Base-by-base conservation (phyloP, 2,113 vertebrate species). In the Calyptomena viridis region DNA sequence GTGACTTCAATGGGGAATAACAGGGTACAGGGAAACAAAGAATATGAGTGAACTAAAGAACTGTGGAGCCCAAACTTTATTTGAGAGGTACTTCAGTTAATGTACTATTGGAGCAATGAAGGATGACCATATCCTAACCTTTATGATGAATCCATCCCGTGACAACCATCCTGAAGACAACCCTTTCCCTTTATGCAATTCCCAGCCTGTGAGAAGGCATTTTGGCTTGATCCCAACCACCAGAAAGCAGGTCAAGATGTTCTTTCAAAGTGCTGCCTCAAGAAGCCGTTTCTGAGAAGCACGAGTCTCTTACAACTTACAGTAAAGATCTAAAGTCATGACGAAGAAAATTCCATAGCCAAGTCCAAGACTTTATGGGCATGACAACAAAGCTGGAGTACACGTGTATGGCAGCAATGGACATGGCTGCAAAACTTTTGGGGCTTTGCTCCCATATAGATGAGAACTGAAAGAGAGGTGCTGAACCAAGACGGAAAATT, bases 381-480 rank as follows among this genome's bases (percentile, higher is more conserved):
- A n/a, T 2, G 23, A 55, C 58, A 75, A 46, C 11, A 30, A 71
- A 82, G 31, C 8, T 47, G 39, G n/a, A 82, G 37, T 22, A 81
- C 20, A 16, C 0, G 0, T 14, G 4, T 50, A 24, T 0, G 0
- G 37, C 9, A 77, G 63, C 0, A 4, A 44, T 30, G 33, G 20
- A 30, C 2, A 3, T 4, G 3, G n/a, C 53, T 27, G 14, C 56
- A 52, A 3, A 71, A 50, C 19, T 59, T 17, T 21, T 8, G 11
- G 40, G 28, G 25, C 55, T 78, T 63, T 3, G 5, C 39, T 55
- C 14, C 47, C 14, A 2, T 33, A 63, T 31, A 20, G 25, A 69
- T 58, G 22, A 89, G 58, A 81, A 63, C 1, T 1, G 39, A 85
- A 83, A 67, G 0, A 80, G 30, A 64, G 83, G 6, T 52, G 28